These are phyloP conservation scores for Arbacia lixula DNA, from an alignment of 53 echinoderm and acorn worm genomes.

Conservation along the genomic window DNA sequence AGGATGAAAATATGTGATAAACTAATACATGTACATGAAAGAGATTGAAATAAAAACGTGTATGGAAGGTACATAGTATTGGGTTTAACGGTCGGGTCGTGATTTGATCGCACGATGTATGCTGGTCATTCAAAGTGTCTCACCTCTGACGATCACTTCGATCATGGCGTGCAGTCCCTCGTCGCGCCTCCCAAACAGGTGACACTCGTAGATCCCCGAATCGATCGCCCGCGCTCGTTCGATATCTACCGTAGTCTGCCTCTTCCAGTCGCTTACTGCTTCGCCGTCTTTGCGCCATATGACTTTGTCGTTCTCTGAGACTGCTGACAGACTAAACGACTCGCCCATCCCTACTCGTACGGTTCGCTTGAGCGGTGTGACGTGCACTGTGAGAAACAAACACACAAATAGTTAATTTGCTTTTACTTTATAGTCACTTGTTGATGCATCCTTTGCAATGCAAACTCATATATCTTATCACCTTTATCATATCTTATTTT, in stretches of 20 bases:
- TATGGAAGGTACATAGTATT: too few relatives aligned
- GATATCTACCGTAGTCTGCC: slow-evolving; percentile 22
- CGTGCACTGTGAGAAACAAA: neutral
- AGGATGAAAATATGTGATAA: too few relatives aligned
- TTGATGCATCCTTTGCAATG: neutral
- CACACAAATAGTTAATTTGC: neutral
- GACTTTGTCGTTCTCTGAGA: neutral
- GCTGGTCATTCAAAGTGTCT: too few relatives aligned
- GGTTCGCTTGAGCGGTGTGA: slow-evolving; percentile 1
- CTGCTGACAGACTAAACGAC: neutral
- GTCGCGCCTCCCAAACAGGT: slow-evolving; percentile 6
- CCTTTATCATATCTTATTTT: neutral
- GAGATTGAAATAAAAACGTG: too few relatives aligned
- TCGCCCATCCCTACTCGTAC: slow-evolving; percentile 28
- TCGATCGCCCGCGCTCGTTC: slow-evolving; percentile 48
- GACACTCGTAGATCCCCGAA: slow-evolving; percentile 41
- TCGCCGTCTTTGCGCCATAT: slow-evolving; percentile 30
- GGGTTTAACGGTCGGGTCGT: too few relatives aligned
- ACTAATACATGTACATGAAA: too few relatives aligned
- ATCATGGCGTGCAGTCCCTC: slow-evolving; percentile 3
- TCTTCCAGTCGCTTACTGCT: slow-evolving; percentile 33
- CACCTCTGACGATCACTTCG: slow-evolving; percentile 41
- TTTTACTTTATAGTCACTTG: neutral
- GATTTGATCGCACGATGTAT: too few relatives aligned
- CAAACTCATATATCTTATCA: neutral